Conservation (phyloP, 2,888 invertebrate species). For the Pegoplata infirma region DNA sequence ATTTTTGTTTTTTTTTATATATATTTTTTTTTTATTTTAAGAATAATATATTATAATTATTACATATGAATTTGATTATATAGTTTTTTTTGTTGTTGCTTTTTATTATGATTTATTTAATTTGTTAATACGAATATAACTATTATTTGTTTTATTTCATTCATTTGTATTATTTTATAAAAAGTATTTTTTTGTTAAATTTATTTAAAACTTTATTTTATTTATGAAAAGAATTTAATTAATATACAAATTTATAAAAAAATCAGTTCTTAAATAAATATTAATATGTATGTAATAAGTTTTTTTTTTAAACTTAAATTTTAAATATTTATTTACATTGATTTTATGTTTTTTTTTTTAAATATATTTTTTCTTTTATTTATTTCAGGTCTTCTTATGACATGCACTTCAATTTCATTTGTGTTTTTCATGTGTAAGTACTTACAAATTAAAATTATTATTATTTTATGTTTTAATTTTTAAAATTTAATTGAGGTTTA, state of each 20-base stretch:
- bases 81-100: constrained; percentile 30
- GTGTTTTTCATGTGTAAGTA: not conserved
- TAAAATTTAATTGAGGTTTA: too few species aligned
- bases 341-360: not conserved
- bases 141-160: constrained; percentile 29
- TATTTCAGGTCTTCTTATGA: constrained; percentile 31
- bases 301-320: constrained; percentile 7
- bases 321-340: constrained; percentile 22
- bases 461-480: too few species aligned
- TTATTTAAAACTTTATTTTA: not conserved
- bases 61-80: constrained; percentile 64
- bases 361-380: not conserved
- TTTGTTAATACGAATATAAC: constrained; percentile 16
- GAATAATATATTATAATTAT: constrained; percentile 38
- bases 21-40: too few species aligned
- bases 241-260: constrained; percentile 3
- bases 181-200: constrained; percentile 5
- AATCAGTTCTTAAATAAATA: not conserved
- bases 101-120: constrained; percentile 24
- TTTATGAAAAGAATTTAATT: constrained; percentile 16
- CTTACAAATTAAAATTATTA: not conserved
- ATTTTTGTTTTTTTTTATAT: constrained; percentile 28
- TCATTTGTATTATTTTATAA: constrained; percentile 19
- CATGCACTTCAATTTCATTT: constrained; percentile 9
- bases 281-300: not conserved